Evolutionary conservation across 1,140 invertebrate genomes (phyloP).

Genomic region (Choristoneura fumiferana): DNA sequence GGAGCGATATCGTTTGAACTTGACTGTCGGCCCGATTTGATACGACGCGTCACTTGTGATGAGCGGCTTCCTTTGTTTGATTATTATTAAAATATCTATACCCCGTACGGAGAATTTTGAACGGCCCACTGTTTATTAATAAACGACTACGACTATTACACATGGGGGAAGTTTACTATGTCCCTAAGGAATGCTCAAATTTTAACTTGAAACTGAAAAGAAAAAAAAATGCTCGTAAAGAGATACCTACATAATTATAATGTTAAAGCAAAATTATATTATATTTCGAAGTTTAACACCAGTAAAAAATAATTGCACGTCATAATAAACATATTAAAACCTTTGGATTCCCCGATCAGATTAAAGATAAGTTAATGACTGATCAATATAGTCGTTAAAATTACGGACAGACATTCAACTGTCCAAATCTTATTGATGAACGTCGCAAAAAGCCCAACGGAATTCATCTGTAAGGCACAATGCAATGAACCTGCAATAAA

Average conservation of each 20-base stretch:
- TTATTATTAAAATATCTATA: constrained; percentile 61
- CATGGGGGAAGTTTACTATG: no score
- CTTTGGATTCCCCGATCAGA: constrained; percentile 42
- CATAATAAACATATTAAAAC: constrained; percentile 35
- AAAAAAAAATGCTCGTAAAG: no score
- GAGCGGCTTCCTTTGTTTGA: constrained; percentile 62
- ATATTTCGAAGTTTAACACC: no score
- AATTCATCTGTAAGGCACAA: constrained; percentile 61
- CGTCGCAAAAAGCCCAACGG: constrained; percentile 53
- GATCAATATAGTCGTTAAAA: constrained; percentile 54
- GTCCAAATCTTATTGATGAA: constrained; percentile 72
- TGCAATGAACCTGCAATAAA: constrained; percentile 71
- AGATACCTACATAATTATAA: no score
- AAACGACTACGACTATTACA: background rate
- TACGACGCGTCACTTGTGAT: constrained; percentile 60
- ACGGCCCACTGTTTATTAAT: background rate
- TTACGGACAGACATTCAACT: constrained; percentile 52
- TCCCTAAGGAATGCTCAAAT: no score
- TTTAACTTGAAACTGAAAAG: no score
- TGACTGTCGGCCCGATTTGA: constrained; percentile 66
- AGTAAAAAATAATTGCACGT: constrained; percentile 38
- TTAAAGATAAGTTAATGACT: constrained; percentile 51
- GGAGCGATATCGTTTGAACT: constrained; percentile 55
- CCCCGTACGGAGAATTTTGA: constrained; percentile 7
- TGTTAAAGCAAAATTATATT: no score